Evolutionary conservation across 1,140 invertebrate genomes (phyloP).

Genomic region (Galendromus occidentalis): DNA sequence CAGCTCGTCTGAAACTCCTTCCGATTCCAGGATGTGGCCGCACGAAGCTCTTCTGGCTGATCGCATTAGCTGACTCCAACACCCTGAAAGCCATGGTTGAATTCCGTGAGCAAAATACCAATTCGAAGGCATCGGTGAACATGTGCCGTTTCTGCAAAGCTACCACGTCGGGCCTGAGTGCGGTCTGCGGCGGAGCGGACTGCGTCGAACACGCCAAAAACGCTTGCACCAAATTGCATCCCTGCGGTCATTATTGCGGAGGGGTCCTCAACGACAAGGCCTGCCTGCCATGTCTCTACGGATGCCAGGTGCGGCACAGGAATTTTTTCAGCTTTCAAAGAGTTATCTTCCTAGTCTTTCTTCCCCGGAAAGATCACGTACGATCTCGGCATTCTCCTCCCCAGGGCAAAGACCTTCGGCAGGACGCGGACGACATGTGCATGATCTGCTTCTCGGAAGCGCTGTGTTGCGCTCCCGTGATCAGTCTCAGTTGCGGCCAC

Average conservation of each 20-base stretch:
- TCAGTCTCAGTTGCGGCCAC: conserved; percentile 78
- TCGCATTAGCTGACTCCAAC: conserved; percentile 71
- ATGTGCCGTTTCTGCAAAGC: conserved; percentile 1
- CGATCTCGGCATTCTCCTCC: not conserved
- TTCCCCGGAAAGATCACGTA: no score
- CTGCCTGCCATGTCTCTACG: conserved; percentile 68
- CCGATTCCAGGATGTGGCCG: conserved; percentile 43
- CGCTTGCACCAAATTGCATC: conserved; percentile 57
- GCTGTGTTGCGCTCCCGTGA: conserved; percentile 75
- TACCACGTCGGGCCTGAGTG: conserved; percentile 46
- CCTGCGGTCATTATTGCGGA: conserved; percentile 78
- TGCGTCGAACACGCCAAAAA: conserved; percentile 70
- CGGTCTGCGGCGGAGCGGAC: conserved; percentile 77
- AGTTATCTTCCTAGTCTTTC: no score
- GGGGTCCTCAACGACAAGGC: conserved; percentile 58
- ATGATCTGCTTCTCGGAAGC: conserved; percentile 98
- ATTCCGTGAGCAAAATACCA: conserved; percentile 50
- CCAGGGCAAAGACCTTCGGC: conserved; percentile 36
- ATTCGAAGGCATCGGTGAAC: conserved; percentile 19
- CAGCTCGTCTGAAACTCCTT: no score
- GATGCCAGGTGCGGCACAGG: conserved; percentile 27
- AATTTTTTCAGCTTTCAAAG: conserved; percentile 12
- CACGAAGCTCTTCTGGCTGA: conserved; percentile 82
- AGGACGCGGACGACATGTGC: conserved; percentile 97
- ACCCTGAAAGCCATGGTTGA: conserved; percentile 84